Evolutionary conservation across 2,113 vertebrate genomes (phyloP).

Genomic region (Ptychochromis oligacanthus): DNA sequence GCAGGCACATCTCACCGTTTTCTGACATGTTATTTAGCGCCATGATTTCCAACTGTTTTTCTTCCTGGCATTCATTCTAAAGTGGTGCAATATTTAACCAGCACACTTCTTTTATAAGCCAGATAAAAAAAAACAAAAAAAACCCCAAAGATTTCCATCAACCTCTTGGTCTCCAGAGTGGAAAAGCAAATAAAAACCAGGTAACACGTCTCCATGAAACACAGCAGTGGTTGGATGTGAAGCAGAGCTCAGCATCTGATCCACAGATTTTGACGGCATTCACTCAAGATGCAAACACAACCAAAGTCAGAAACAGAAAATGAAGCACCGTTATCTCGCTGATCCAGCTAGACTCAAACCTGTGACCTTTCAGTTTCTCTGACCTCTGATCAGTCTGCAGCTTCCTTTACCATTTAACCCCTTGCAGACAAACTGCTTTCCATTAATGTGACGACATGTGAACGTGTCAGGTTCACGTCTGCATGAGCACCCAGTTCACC

Average conservation of each 20-base stretch:
- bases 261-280: too few relatives aligned
- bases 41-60: not conserved
- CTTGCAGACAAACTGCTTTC: too few relatives aligned
- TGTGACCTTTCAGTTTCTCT: not conserved
- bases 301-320: not conserved
- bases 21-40: not conserved
- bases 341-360: not conserved
- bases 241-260: not conserved
- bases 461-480: too few relatives aligned
- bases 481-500: too few relatives aligned
- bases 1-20: accelerated
- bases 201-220: not conserved
- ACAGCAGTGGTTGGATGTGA: not conserved
- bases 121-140: not conserved
- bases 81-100: not conserved
- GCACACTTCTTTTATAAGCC: not conserved
- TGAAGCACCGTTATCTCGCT: not conserved
- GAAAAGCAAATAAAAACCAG: not conserved
- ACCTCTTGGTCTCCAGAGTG: accelerated
- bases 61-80: not conserved
- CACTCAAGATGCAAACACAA: not conserved
- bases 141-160: not conserved
- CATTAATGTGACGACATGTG: too few relatives aligned
- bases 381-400: not conserved
- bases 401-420: too few relatives aligned